Conservation (phyloP, 35 echinoderm and acorn worm species). For the Ophioderma brevispina region DNA sequence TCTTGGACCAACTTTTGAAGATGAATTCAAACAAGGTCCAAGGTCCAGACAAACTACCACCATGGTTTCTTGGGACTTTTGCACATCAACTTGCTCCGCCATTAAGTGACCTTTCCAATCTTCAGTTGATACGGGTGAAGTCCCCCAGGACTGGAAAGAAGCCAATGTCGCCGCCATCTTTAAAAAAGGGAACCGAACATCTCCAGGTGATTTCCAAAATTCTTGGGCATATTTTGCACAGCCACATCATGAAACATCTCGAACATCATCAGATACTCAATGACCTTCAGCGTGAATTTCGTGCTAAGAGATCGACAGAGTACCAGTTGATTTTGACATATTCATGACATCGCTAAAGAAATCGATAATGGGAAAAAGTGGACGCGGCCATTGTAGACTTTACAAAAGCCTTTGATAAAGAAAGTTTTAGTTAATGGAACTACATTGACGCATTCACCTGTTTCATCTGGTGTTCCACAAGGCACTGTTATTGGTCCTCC, state of each 20-base stretch:
- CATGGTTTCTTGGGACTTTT: constrained; percentile 5
- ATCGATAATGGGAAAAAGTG: not conserved
- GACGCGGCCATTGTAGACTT: not conserved
- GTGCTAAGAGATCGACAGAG: no score
- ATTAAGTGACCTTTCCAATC: constrained; percentile 43
- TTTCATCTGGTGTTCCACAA: no score
- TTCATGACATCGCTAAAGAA: constrained; percentile 16
- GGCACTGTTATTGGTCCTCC: no score
- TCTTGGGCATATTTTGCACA: constrained; percentile 35
- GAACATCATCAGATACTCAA: not conserved
- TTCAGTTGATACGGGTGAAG: constrained; percentile 40
- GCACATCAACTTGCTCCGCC: constrained; percentile 22
- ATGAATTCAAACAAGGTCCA: constrained; percentile 30
- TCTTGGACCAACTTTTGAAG: not conserved
- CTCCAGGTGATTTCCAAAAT: constrained; percentile 3
- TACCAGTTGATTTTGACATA: constrained; percentile 5
- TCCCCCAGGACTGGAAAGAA: no score
- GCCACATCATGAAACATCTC: no score
- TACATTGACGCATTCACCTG: constrained; percentile 4
- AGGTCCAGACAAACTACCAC: constrained; percentile 30
- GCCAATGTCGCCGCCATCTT: constrained; percentile 40
- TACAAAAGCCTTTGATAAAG: no score
- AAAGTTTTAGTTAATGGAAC: constrained; percentile 38
- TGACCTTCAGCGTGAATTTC: constrained; percentile 19
- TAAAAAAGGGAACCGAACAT: constrained; percentile 1